Base-by-base conservation (phyloP, 2,797 vertebrate species). In the Gymnopithys bicolor region DNA sequence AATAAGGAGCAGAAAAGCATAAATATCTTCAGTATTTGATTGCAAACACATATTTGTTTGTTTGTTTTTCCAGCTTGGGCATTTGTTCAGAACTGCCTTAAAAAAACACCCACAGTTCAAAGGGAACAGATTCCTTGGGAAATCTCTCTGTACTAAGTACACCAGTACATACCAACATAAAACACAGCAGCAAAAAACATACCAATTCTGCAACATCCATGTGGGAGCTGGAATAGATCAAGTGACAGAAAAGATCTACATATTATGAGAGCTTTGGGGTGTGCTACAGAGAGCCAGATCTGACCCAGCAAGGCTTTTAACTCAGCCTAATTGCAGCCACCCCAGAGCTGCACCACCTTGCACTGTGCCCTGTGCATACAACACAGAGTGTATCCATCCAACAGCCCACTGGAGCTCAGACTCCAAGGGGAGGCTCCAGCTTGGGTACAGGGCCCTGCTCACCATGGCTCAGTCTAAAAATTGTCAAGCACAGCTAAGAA, bases 351-450 rank as follows among this genome's bases (percentile, higher is more conserved):
- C 19, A 33, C 8, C 25, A 6, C 41, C 56, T 22, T 18, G n/a
- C 46, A 12, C 49, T 2, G 10, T 33, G 25, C 12, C 49, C 33
- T 7, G 7, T 1, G 2, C 32, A 21, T 60, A 22, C 0, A 2
- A 22, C 25, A 22, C 24, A 1, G 4, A 11, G 11, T 0, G 0
- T 9, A 9, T 1, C 43, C 37, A 16, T 2, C 5, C 4, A 3
- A 9, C 0, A 0, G 3, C 43, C 15, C 25, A 6, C 33, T 2
- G 25, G 0, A 30, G 27, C 66, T 51, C 51, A 25, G 4, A 24
- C 5, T 7, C 14, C 35, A 25, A 12, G n/a, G n/a, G 33, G 6
- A 55, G 21, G 6, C 35, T 35, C 10, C 30, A 43, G 1, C 9
- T 21, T 4, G 28, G 48, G 15, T 41, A 16, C n/a, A 21, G 10